phyloP scores from a whole-genome alignment of 2,888 invertebrate genomes.

The Acanthopleura granulata region DNA sequence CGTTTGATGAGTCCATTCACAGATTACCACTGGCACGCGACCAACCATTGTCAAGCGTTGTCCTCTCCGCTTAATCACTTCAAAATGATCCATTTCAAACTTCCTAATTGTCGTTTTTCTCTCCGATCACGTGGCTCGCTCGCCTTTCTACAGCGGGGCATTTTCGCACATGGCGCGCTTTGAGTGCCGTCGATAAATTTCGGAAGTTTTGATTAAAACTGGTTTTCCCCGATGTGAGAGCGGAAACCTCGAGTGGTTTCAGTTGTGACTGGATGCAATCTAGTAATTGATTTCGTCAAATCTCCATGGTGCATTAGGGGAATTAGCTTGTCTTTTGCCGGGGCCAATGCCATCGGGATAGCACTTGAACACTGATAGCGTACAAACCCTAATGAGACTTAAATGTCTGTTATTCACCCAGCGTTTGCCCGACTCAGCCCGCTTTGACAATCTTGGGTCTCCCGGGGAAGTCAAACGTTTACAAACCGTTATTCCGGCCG shows the following conservation, averaged over 20 bases:
- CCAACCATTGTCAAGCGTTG: constrained; percentile 10
- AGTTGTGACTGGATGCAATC: constrained; percentile 4
- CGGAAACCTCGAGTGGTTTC: background rate
- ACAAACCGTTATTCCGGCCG: background rate
- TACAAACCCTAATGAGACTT: background rate
- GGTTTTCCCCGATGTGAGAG: constrained; percentile 14
- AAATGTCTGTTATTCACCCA: constrained; percentile 14
- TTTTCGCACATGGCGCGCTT: constrained; percentile 10
- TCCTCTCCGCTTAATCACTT: constrained; percentile 14
- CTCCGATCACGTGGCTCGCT: background rate
- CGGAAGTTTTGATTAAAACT: constrained; percentile 17
- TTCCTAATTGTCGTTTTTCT: constrained; percentile 16
- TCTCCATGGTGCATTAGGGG: constrained; percentile 16
- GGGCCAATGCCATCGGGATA: background rate
- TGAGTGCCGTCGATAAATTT: background rate
- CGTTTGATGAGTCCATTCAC: background rate
- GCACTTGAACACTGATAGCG: constrained; percentile 7
- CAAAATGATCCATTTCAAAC: constrained; percentile 15
- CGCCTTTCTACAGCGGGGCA: constrained; percentile 12
- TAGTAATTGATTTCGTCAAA: constrained; percentile 18
- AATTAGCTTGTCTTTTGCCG: constrained; percentile 11
- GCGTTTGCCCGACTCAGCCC: background rate
- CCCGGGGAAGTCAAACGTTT: background rate
- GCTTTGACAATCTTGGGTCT: background rate
- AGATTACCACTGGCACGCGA: constrained; percentile 9